These are phyloP conservation scores for Aphaenogaster rudis DNA, from an alignment of 1,140 invertebrate species.

Conservation along the genomic window DNA sequence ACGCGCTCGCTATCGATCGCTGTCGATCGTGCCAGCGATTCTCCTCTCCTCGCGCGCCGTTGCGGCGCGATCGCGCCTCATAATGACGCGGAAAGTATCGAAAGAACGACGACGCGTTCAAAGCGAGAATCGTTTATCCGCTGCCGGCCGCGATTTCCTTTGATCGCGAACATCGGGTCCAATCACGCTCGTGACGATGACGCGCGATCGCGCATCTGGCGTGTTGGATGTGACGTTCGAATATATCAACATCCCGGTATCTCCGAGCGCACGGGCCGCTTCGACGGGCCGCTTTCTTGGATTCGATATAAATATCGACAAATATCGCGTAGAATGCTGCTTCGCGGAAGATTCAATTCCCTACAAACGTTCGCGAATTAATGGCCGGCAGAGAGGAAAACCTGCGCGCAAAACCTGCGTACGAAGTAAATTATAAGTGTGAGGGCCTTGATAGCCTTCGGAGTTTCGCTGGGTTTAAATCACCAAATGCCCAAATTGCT, in stretches of 20 bases:
- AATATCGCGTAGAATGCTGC: neutral
- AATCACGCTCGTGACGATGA: slow-evolving; percentile 33
- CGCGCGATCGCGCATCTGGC: slow-evolving; percentile 47
- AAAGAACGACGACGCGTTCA: slow-evolving; percentile 2
- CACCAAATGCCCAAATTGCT: too few species aligned
- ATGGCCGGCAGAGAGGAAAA: neutral
- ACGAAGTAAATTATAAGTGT: neutral
- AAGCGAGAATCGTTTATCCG: slow-evolving; percentile 35
- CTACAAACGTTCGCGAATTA: slow-evolving; percentile 8
- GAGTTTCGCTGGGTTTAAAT: too few species aligned
- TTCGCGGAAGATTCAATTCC: slow-evolving; percentile 25
- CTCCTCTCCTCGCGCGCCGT: neutral
- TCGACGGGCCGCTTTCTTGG: neutral
- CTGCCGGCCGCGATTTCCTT: slow-evolving; percentile 18
- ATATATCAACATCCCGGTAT: neutral
- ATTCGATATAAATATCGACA: slow-evolving; percentile 15
- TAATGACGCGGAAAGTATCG: slow-evolving; percentile 30
- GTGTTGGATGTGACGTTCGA: slow-evolving; percentile 4
- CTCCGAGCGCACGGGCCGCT: neutral
- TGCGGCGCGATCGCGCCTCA: neutral
- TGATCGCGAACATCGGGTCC: neutral
- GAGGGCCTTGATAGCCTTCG: too few species aligned
- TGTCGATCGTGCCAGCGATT: slow-evolving; percentile 19
- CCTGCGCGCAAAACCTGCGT: neutral
- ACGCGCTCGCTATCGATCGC: neutral